Percentiles rank a stretch among this genome's conserved stretches.
Conservation (phyloP, 2,113 vertebrate species). For the Pseudorhombus dupliciocellatus region DNA sequence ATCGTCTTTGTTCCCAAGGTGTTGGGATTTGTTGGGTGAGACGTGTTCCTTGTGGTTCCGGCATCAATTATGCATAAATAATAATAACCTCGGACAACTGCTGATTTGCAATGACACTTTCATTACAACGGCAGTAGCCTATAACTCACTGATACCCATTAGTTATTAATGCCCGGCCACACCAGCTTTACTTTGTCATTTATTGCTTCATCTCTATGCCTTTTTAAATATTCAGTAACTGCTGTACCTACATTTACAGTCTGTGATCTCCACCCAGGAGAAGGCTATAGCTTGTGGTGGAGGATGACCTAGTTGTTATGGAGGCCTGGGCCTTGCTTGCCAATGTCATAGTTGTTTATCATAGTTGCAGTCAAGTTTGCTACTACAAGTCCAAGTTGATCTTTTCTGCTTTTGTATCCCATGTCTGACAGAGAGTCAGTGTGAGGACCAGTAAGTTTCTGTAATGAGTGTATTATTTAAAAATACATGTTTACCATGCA, state of each 20-base stretch:
- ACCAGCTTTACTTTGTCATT: slow-evolving; percentile 87
- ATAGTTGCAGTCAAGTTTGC: slow-evolving; percentile 29
- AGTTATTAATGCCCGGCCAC: slow-evolving; percentile 85
- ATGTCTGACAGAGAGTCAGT: neutral
- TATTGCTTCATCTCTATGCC: slow-evolving; percentile 85
- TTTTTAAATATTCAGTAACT: slow-evolving; percentile 88
- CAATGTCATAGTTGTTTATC: slow-evolving; percentile 60
- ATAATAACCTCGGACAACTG: slow-evolving; percentile 85
- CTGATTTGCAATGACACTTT: slow-evolving; percentile 89
- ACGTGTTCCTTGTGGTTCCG: slow-evolving; percentile 78
- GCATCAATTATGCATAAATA: slow-evolving; percentile 88
- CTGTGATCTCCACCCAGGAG: slow-evolving; percentile 73
- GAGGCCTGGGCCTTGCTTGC: slow-evolving; percentile 50
- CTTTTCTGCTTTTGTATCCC: slow-evolving; percentile 21
- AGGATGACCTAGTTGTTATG: slow-evolving; percentile 71
- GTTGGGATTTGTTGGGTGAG: slow-evolving; percentile 73
- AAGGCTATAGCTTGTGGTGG: slow-evolving; percentile 67
- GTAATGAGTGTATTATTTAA: neutral
- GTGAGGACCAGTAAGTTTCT: neutral
- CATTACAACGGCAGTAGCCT: slow-evolving; percentile 83
- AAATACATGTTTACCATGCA: too few relatives aligned
- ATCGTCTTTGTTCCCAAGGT: slow-evolving; percentile 74
- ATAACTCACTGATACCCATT: slow-evolving; percentile 83
- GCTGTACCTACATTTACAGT: slow-evolving; percentile 86
- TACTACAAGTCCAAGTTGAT: slow-evolving; percentile 19